Conservation (phyloP, 2,888 invertebrate species). For the Scaptomyza caliginosa region DNA sequence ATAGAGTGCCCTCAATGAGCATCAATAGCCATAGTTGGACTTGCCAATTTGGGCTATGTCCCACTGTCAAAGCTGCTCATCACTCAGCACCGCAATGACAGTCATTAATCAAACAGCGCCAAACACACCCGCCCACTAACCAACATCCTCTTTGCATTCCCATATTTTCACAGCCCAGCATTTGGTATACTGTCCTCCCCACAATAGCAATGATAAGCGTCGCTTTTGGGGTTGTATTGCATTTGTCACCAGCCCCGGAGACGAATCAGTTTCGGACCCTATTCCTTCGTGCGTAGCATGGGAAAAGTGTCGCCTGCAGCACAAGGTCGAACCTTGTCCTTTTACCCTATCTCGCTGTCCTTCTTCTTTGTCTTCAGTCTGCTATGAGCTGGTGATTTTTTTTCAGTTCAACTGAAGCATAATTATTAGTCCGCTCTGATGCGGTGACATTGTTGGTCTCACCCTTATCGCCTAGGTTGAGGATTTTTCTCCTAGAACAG, state of each 20-base stretch:
- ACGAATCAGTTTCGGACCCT: conserved; percentile 32
- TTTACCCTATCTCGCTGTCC: background rate
- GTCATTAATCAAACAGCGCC: conserved; percentile 72
- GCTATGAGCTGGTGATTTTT: conserved; percentile 11
- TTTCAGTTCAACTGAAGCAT: conserved; percentile 13
- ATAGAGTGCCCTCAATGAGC: conserved; percentile 51
- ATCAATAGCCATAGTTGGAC: conserved; percentile 26
- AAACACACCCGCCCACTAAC: conserved; percentile 47
- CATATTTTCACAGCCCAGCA: background rate
- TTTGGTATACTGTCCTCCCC: background rate
- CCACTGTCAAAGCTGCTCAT: conserved; percentile 59
- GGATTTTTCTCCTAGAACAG: no score
- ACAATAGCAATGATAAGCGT: conserved; percentile 51
- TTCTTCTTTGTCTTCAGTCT: conserved; percentile 1
- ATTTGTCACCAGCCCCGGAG: conserved; percentile 61
- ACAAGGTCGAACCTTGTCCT: conserved; percentile 19
- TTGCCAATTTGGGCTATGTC: background rate
- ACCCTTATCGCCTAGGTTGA: no score
- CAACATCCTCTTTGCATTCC: background rate
- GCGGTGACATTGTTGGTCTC: background rate
- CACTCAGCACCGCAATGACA: conserved; percentile 66
- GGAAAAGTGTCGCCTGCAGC: conserved; percentile 40
- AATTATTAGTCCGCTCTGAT: conserved; percentile 37
- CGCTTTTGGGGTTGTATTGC: conserved; percentile 68
- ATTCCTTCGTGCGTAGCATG: conserved; percentile 28